These are phyloP conservation scores for human (Homo sapiens) DNA, from an alignment of 2,113 vertebrate genomes.

Conservation along the genomic window GRCh38 chr13:103074501-103075000, in stretches of 20 bases:
- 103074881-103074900: not conserved
- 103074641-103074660: not conserved
- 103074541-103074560: not conserved
- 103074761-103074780: not conserved
- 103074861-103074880: not conserved
- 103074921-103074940: not conserved
- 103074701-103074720: not conserved
- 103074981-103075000: not conserved
- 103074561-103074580: fast-evolving
- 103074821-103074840: not conserved
- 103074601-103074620: not conserved
- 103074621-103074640: not conserved
- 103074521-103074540: not conserved
- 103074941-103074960: not conserved
- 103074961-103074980: not conserved
- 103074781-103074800: not conserved
- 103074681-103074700: not conserved
- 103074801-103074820: not conserved
- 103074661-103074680: not conserved
- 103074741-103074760: not conserved
- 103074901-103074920: not conserved
- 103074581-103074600: not conserved
- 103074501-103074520: not conserved
- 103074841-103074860: not conserved
- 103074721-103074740: not conserved